phyloP scores from a whole-genome alignment of 2,888 invertebrate genomes.

The Synergus umbraculus region DNA sequence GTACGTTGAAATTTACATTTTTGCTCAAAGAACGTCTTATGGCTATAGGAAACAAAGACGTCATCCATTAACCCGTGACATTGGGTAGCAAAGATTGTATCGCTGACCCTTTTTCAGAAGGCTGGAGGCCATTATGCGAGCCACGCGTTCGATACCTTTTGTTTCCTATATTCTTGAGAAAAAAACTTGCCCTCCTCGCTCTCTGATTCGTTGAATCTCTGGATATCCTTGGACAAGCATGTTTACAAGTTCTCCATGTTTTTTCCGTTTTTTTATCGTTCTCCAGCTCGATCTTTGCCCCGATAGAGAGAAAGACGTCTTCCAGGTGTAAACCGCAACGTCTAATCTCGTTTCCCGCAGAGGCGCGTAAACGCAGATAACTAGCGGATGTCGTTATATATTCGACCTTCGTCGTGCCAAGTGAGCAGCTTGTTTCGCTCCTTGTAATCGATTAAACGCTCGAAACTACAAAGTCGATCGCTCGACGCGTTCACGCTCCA shows the following conservation, averaged over 20 bases:
- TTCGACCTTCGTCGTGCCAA: conserved; percentile 3
- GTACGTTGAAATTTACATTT: conserved; percentile 35
- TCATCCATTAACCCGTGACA: conserved; percentile 40
- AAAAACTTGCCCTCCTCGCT: conserved; percentile 38
- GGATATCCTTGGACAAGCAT: conserved; percentile 37
- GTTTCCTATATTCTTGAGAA: conserved; percentile 20
- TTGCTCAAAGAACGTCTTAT: conserved; percentile 19
- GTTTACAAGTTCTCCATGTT: conserved; percentile 29
- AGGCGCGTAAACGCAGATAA: conserved; percentile 22
- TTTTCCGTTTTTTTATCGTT: conserved; percentile 1
- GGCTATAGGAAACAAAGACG: conserved; percentile 34
- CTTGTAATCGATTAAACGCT: conserved; percentile 28
- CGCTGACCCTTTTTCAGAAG: conserved; percentile 37
- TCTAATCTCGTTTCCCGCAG: conserved; percentile 12
- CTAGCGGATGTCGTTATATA: conserved; percentile 23
- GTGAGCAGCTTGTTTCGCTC: conserved; percentile 17
- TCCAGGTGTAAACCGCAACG: conserved; percentile 3
- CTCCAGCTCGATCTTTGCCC: neutral
- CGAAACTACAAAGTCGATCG: conserved; percentile 21
- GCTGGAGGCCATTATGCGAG: conserved; percentile 38
- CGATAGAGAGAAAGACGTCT: conserved; percentile 12
- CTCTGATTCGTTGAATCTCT: conserved; percentile 30
- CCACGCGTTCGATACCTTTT: conserved; percentile 38
- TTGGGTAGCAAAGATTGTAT: conserved; percentile 37
- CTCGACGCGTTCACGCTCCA: conserved; percentile 9